Evolutionary conservation across 2,113 vertebrate genomes (phyloP).

Genomic region (Stomatorhinus ivindoensis): DNA sequence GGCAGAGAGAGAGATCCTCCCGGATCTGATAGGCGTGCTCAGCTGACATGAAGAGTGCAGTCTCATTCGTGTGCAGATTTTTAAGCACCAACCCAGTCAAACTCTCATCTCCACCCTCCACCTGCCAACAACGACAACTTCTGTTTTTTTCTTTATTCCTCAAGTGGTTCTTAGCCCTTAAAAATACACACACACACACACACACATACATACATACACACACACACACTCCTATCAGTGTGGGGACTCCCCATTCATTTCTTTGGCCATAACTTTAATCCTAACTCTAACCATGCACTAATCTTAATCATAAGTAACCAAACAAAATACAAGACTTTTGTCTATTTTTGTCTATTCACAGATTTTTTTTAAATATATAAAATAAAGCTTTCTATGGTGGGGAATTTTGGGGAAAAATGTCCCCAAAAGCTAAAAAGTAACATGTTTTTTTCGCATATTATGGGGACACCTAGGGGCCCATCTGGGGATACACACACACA

Average conservation of each 20-base stretch:
- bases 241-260: no score
- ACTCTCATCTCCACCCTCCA: conserved; percentile 1
- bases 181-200: background rate
- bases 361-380: background rate
- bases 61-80: conserved; percentile 27
- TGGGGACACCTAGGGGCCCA: background rate
- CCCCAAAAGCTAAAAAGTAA: background rate
- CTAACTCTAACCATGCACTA: no score
- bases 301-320: background rate
- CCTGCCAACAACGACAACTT: conserved; percentile 3
- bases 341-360: no score
- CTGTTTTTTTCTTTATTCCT: background rate
- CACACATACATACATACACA: background rate
- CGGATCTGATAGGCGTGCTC: conserved; percentile 25
- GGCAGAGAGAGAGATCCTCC: conserved; percentile 27
- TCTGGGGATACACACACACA: background rate
- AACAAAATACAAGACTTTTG: no score
- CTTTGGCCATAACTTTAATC: no score
- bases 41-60: conserved; percentile 24
- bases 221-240: no score
- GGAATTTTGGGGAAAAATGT: no score
- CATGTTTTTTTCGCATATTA: background rate
- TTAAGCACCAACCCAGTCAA: conserved; percentile 35
- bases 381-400: background rate
- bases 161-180: background rate